Evolutionary conservation across 2,797 vertebrate species (phyloP), one percentile per base, ranked within the genome.

Genomic region (Chelmon rostratus): DNA sequence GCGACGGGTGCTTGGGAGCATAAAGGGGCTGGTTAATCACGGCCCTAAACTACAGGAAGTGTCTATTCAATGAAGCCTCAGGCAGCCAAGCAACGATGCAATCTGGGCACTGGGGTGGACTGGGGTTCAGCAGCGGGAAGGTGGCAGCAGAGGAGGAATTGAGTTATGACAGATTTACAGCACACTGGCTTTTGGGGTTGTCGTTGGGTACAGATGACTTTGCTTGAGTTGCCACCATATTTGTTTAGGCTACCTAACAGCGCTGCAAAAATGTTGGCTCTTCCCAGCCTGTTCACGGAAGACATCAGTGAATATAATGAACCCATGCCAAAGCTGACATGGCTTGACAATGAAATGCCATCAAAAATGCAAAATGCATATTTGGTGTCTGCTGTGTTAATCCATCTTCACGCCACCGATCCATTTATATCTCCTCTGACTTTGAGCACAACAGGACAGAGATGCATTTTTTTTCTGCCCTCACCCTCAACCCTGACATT

Each of bases 1-100:
- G 87, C 78, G 80, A 70, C 76, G 89, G 90, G 78, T 89, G 90
- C 88, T 87, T 73, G 90, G 83, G 83, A 95, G 90, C 92, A 93
- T 95, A 96, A 95, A 93, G 86, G 88, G 85, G 75, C 88, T 87
- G 91, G 92, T 94, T 97, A 95, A 96, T 96, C 95, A 95, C 78
- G 72, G 91, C 93, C 93, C 91, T 95, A 93, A 94, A 94, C 88
- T 91, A 92, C 92, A 94, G 93, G 93, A 95, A 93, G 92, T 86
- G 91, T 85, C 86, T 93, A 88, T 93, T 93, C 86, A 94, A 77
- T 89, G 86, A 93, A 86, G 77, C 88, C 82, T 89, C 75, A 68
- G 92, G 91, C 89, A 86, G 86, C 76, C 46, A 63, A 83, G 87
- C 85, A 87, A 81, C 75, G 76, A 86, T 88, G 82, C 84, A 91